Base-by-base conservation (phyloP, 1,140 invertebrate species). In the Bombus terrestris region DNA sequence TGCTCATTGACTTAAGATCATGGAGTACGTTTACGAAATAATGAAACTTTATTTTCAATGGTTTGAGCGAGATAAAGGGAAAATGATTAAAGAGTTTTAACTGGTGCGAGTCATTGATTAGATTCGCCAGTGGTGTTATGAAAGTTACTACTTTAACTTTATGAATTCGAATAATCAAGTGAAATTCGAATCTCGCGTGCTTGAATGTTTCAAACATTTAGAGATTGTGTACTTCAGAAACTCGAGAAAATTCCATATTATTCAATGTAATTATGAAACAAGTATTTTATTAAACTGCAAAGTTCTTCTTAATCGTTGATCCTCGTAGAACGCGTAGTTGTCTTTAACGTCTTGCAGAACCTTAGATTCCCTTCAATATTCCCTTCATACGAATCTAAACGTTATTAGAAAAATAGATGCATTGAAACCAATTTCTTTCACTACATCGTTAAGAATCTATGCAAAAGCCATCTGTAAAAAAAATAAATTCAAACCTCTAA, bases 241-340 rank as follows among this genome's bases (percentile, higher is more conserved):
- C 76, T 35, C 25, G 62, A 3, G n/a, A 4, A 8, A 66, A 37
- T 47, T 66, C 25, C 28, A 8, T 57, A 32, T 43, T 72, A 39
- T 8, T 39, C 37, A 73, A 59, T 32, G 53, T 22, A 15, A 22
- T 39, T 35, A 15, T 12, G 37, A 75, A 82, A 75, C 39, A 47
- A 74, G 57, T 18, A 59, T 53, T 74, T 82, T 75, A 64, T 37
- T 75, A 82, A 82, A 62, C 64, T 64, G 71, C 53, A 22, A 75
- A 73, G 25, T 47, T 39, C 6, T 75, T 37, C 66, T 79, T 79
- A 68, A 68, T 79, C 37, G 22, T 25, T 2, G 12, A 25, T 66
- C 10, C 12, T 32, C 39, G 32, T 3, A 57, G 4, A 37, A 18
- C 71, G 35, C 69, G 43, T n/a, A 43, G 28, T 62, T 22, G 57